Evolutionary conservation across 2,113 vertebrate species (phyloP).

Genomic region (Clarias magur): DNA sequence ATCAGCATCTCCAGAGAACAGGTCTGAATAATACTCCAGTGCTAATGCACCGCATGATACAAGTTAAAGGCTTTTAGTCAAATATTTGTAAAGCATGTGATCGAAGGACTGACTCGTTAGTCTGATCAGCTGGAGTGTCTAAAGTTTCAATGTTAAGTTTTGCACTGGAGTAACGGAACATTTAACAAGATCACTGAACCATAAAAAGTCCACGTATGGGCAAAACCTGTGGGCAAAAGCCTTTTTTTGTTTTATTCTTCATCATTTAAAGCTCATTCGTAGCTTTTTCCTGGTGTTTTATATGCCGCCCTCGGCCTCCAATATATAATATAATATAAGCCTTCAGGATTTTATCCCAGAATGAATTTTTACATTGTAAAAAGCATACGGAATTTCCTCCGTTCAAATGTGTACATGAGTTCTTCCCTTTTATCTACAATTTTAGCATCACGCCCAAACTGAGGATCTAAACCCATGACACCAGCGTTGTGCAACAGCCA

Average conservation of each 20-base stretch:
- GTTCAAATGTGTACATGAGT: too few species aligned
- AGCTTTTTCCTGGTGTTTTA: background rate
- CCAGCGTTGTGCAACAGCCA: too few species aligned
- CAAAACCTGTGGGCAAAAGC: too few species aligned
- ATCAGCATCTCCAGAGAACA: conserved; percentile 31
- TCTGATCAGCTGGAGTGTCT: background rate
- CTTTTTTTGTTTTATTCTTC: background rate
- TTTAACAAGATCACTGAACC: background rate
- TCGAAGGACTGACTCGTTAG: too few species aligned
- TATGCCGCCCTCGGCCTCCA: too few species aligned
- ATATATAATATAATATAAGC: too few species aligned
- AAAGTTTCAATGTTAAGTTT: background rate
- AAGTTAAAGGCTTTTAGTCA: background rate
- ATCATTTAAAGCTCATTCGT: background rate
- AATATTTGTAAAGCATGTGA: background rate
- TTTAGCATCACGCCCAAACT: too few species aligned
- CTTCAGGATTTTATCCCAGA: background rate
- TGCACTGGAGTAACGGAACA: background rate
- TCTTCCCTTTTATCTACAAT: too few species aligned
- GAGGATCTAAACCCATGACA: too few species aligned
- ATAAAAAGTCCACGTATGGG: too few species aligned
- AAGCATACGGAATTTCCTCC: too few species aligned
- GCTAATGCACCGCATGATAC: background rate
- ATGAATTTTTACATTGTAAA: background rate
- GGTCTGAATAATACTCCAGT: conserved; percentile 16